Evolutionary conservation across 2,888 invertebrate species (phyloP).

Genomic region (Uropetala carovei): DNA sequence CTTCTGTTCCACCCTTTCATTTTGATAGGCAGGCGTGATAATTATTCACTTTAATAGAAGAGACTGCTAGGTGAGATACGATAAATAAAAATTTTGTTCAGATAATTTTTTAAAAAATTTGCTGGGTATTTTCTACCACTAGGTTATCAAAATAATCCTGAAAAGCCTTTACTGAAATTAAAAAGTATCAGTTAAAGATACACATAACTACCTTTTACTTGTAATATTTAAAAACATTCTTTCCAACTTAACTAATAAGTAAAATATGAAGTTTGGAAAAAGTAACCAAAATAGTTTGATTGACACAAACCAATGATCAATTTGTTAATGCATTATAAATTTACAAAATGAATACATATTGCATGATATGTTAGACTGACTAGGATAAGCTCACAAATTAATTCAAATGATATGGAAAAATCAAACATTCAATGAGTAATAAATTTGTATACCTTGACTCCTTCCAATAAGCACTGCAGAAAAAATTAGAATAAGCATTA

Average conservation of each 20-base stretch:
- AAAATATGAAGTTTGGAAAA: not conserved
- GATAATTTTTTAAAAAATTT: too few species aligned
- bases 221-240: not conserved
- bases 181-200: too few species aligned
- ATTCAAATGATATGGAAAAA: slow-evolving; percentile 36
- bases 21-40: too few species aligned
- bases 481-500: slow-evolving; percentile 51
- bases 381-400: slow-evolving; percentile 18
- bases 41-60: too few species aligned
- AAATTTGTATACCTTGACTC: slow-evolving; percentile 62
- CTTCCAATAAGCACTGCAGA: slow-evolving; percentile 62
- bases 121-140: too few species aligned
- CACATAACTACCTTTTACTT: not conserved
- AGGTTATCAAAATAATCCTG: too few species aligned
- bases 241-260: not conserved
- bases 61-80: too few species aligned
- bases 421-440: slow-evolving; percentile 52
- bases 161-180: too few species aligned
- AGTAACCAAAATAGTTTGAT: not conserved
- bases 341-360: not conserved
- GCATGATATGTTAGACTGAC: not conserved
- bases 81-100: too few species aligned
- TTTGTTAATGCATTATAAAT: not conserved
- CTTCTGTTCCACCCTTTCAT: too few species aligned
- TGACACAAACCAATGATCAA: not conserved